Evolutionary conservation across 2,888 invertebrate species (phyloP).

Genomic region (Dryobota labecula): DNA sequence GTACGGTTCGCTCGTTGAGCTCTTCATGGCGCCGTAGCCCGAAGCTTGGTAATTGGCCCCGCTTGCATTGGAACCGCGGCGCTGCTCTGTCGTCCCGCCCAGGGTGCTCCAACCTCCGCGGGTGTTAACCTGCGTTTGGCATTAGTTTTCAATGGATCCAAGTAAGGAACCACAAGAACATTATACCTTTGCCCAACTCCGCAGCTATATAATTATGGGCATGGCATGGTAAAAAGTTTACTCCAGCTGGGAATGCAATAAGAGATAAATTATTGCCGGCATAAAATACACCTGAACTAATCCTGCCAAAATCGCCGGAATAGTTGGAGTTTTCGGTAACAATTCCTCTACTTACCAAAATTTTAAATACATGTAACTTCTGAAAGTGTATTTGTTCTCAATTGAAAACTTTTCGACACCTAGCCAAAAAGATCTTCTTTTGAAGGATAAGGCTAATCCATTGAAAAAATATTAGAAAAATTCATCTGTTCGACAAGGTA

Average conservation of each 20-base stretch:
- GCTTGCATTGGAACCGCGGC: constrained; percentile 79
- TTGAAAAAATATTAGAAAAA: no score
- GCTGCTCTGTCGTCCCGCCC: constrained; percentile 78
- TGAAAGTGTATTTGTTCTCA: not conserved
- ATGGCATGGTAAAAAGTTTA: not conserved
- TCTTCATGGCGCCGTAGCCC: constrained; percentile 87
- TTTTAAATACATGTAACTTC: not conserved
- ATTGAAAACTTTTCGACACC: not conserved
- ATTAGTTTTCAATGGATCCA: constrained; percentile 12
- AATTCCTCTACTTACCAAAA: not conserved
- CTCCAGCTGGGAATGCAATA: not conserved
- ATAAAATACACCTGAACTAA: not conserved
- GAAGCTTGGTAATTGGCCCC: constrained; percentile 73
- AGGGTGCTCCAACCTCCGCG: constrained; percentile 86
- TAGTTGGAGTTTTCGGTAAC: not conserved
- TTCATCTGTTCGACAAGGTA: not conserved
- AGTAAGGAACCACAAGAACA: not conserved
- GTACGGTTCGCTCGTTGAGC: constrained; percentile 85
- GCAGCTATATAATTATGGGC: no score
- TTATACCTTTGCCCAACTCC: not conserved
- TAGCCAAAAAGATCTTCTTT: no score
- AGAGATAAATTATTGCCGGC: not conserved
- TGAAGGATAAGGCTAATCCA: no score
- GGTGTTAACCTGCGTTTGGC: constrained; percentile 80
- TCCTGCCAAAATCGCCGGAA: not conserved